phyloP scores from a whole-genome alignment of 1,140 invertebrate genomes.

The Ceratina japonica region DNA sequence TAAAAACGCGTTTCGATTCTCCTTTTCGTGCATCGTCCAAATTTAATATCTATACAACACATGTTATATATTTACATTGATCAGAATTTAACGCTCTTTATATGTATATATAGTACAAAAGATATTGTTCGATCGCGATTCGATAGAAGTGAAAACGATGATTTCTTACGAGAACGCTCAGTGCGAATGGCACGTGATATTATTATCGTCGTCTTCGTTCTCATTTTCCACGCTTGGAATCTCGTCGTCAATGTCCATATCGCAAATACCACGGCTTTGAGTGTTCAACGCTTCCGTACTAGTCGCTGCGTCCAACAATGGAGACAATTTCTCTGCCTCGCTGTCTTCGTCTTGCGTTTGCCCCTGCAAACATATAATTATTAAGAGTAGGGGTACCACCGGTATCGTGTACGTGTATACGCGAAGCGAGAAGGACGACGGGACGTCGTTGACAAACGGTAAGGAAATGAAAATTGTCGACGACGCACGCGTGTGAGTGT shows the following conservation, averaged over 20 bases:
- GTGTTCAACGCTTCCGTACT: slow-evolving; percentile 75
- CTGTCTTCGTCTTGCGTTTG: slow-evolving; percentile 86
- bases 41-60: background rate
- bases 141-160: no score
- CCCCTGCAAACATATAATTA: slow-evolving; percentile 51
- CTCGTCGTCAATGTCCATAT: slow-evolving; percentile 76
- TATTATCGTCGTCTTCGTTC: slow-evolving; percentile 64
- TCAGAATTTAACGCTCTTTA: background rate
- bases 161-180: slow-evolving; percentile 27
- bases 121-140: background rate
- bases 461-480: no score
- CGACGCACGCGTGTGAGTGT: no score
- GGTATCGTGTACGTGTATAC: no score
- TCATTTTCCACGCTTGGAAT: slow-evolving; percentile 72
- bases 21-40: background rate
- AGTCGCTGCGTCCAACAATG: slow-evolving; percentile 82
- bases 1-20: background rate
- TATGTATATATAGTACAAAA: slow-evolving; percentile 29
- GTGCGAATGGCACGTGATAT: slow-evolving; percentile 73
- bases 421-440: no score
- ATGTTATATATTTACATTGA: background rate
- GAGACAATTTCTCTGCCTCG: slow-evolving; percentile 89
- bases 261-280: slow-evolving; percentile 70
- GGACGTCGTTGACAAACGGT: no score
- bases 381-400: slow-evolving; percentile 15